A percentile compares a stretch with the other conserved stretches of the same genome.
Evolutionary conservation across 2,113 vertebrate genomes (phyloP).

Genomic region (Sinocyclocheilus grahami): DNA sequence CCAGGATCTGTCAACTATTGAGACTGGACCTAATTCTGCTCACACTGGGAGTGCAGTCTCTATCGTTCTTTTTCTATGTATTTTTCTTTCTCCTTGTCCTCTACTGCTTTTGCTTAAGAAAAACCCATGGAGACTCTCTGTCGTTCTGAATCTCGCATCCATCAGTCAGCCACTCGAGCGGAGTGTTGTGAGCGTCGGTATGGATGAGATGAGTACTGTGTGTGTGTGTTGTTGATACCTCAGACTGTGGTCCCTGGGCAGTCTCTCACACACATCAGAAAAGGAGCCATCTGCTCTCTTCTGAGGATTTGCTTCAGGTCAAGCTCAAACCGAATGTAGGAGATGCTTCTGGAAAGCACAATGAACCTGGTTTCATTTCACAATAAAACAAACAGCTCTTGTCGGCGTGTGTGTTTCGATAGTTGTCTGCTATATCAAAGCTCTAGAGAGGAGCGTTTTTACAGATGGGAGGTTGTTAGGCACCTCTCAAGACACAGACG

Average conservation of each 20-base stretch:
- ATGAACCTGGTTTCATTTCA: constrained; percentile 37
- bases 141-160: constrained; percentile 58
- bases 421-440: constrained; percentile 3
- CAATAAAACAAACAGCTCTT: constrained; percentile 13
- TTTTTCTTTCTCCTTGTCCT: constrained; percentile 29
- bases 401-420: background rate
- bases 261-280: constrained; percentile 51
- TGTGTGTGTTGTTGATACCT: constrained; percentile 48
- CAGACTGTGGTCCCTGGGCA: constrained; percentile 48
- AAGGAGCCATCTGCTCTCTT: constrained; percentile 57
- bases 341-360: constrained; percentile 49
- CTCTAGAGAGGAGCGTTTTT: constrained; percentile 19
- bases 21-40: constrained; percentile 48
- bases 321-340: constrained; percentile 45
- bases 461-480: constrained; percentile 14
- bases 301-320: constrained; percentile 56
- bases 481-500: constrained; percentile 3
- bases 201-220: constrained; percentile 45
- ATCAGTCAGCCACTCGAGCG: constrained; percentile 58
- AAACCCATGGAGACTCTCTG: constrained; percentile 51
- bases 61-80: constrained; percentile 30
- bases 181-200: constrained; percentile 44
- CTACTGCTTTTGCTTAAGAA: constrained; percentile 31
- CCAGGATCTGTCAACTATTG: constrained; percentile 46
- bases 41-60: constrained; percentile 31